These are phyloP conservation scores for Drosophila monieri DNA, from an alignment of 2,888 invertebrate genomes.

Conservation along the genomic window DNA sequence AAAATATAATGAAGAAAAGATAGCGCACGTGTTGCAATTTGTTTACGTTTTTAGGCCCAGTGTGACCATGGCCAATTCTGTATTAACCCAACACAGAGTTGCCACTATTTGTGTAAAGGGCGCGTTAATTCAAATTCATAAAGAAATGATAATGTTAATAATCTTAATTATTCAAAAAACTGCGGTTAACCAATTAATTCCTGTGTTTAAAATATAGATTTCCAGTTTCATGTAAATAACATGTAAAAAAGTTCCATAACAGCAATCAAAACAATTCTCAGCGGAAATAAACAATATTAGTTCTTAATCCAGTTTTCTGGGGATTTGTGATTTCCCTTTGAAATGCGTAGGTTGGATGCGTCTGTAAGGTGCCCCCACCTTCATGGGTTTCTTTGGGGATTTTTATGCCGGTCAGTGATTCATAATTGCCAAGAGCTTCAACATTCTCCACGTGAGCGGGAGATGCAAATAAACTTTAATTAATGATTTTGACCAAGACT, in stretches of 20 bases:
- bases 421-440: conserved; percentile 28
- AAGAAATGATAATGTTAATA: not conserved
- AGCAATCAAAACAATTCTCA: conserved; percentile 28
- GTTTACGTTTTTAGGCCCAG: conserved; percentile 57
- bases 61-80: conserved; percentile 9
- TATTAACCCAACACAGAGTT: not conserved
- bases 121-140: not conserved
- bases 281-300: conserved; percentile 47
- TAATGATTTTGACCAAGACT: conserved; percentile 18
- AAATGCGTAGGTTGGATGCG: conserved; percentile 36
- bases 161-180: not conserved
- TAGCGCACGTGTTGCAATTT: conserved; percentile 63
- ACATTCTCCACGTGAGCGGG: conserved; percentile 39
- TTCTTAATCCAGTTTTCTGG: conserved; percentile 31
- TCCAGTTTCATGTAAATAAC: conserved; percentile 22
- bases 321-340: conserved; percentile 43
- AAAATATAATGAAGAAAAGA: conserved; percentile 14
- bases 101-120: not conserved
- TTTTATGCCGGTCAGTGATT: conserved; percentile 48
- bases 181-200: not conserved
- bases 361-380: conserved; percentile 26
- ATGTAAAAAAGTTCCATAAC: conserved; percentile 5
- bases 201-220: not conserved
- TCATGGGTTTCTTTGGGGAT: conserved; percentile 20
- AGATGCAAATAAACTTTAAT: conserved; percentile 31